Conservation (phyloP, 1,140 invertebrate species). For the Harlomillsia oculata region DNA sequence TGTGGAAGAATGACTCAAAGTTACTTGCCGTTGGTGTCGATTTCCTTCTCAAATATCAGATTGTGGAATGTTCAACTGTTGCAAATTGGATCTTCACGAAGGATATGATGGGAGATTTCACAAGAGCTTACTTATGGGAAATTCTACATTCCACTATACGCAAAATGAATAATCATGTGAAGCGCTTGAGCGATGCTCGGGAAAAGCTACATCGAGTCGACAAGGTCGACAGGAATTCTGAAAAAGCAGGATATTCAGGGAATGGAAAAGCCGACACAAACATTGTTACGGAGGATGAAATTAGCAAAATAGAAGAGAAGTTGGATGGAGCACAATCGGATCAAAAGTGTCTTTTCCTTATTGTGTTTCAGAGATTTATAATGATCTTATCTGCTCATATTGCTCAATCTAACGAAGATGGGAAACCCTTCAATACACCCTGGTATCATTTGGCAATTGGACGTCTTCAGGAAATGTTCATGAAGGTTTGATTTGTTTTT, state of each 20-base stretch:
- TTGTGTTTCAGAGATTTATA: constrained; percentile 96
- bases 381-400: constrained; percentile 96
- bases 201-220: constrained; percentile 67
- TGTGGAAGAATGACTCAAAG: constrained; percentile 91
- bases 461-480: constrained; percentile 86
- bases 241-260: constrained; percentile 43
- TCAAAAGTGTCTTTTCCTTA: constrained; percentile 92
- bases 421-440: constrained; percentile 81
- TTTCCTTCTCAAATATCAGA: constrained; percentile 94
- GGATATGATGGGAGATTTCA: constrained; percentile 88
- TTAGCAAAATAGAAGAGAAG: constrained; percentile 91
- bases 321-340: constrained; percentile 88
- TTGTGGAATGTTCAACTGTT: constrained; percentile 91
- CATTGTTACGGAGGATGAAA: constrained; percentile 72
- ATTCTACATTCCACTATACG: constrained; percentile 89
- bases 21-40: constrained; percentile 94
- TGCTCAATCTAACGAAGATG: constrained; percentile 83
- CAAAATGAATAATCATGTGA: constrained; percentile 93
- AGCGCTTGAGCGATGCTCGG: constrained; percentile 74
- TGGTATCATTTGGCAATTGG: constrained; percentile 97
- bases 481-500: constrained; percentile 72
- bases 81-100: constrained; percentile 98
- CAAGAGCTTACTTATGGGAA: constrained; percentile 92
- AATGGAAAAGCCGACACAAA: constrained; percentile 49
- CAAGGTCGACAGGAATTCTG: constrained; percentile 52